A percentile compares a stretch with the other conserved stretches of the same genome.
These are phyloP conservation scores for Sebastes trivittatus DNA, from an alignment of 2,797 vertebrate species.

Conservation along the genomic window DNA sequence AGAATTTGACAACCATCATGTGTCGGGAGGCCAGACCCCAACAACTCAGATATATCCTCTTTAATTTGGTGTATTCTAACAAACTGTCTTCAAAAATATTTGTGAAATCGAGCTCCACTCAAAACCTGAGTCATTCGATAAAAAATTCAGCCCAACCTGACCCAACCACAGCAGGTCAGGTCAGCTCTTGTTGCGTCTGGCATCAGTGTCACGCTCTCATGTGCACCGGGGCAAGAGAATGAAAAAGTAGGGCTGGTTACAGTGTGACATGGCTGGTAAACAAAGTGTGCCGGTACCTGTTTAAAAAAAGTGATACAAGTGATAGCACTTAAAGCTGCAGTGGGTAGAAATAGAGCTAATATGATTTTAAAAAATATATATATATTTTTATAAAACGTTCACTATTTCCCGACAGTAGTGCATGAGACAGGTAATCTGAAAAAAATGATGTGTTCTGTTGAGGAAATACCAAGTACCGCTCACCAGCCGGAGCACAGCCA, in stretches of 20 bases:
- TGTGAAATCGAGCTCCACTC: conserved; percentile 22
- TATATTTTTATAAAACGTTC: too few relatives aligned
- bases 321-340: not conserved
- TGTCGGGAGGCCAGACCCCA: not conserved
- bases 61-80: not conserved
- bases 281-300: not conserved
- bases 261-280: not conserved
- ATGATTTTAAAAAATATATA: too few relatives aligned
- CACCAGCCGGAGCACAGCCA: too few relatives aligned
- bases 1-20: not conserved
- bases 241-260: not conserved
- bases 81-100: not conserved
- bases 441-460: too few relatives aligned
- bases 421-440: too few relatives aligned
- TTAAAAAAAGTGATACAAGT: not conserved
- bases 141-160: conserved; percentile 48
- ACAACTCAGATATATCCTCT: not conserved
- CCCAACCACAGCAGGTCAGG: conserved; percentile 10
- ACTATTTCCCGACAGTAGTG: too few relatives aligned
- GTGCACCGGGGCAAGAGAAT: not conserved
- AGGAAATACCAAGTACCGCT: too few relatives aligned
- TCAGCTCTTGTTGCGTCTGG: conserved; percentile 46
- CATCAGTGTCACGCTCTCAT: conserved; percentile 16
- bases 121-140: conserved; percentile 36
- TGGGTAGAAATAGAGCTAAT: too few relatives aligned